Evolutionary conservation across 2,797 vertebrate genomes (phyloP).

Genomic region (Cirrhinus mrigala): DNA sequence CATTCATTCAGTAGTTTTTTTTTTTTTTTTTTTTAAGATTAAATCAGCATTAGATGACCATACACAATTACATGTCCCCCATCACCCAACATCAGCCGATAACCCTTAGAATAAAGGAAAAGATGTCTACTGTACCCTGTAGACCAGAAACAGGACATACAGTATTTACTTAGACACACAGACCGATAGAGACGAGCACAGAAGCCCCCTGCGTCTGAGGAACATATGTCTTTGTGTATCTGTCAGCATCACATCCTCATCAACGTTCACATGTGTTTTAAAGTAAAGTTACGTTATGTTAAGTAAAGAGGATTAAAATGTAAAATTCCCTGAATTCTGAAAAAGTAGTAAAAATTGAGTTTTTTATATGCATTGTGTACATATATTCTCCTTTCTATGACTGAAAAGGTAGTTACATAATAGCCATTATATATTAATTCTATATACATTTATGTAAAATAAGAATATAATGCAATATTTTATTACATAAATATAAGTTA

Average conservation of each 20-base stretch:
- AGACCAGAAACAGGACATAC: slow-evolving; percentile 6
- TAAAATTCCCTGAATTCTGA: too few relatives aligned
- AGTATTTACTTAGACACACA: neutral
- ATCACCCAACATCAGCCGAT: neutral
- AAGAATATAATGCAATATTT: neutral
- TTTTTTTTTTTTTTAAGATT: neutral
- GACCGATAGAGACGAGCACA: neutral
- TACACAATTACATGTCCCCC: neutral
- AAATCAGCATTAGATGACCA: neutral
- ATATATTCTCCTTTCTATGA: too few relatives aligned
- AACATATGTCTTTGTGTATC: slow-evolving; percentile 4
- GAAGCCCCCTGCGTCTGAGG: neutral
- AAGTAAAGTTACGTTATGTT: too few relatives aligned
- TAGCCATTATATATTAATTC: neutral
- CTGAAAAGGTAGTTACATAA: neutral
- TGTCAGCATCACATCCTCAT: slow-evolving; percentile 11
- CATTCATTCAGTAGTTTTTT: neutral
- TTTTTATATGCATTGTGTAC: too few relatives aligned
- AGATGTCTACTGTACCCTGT: neutral
- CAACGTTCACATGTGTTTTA: neutral
- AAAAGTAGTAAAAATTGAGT: too few relatives aligned
- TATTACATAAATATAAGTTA: neutral
- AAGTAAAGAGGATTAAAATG: too few relatives aligned
- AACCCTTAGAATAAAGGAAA: neutral
- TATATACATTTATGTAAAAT: neutral